These are phyloP conservation scores for Eumerus sabulonum DNA, from an alignment of 2,888 invertebrate genomes.

Conservation along the genomic window DNA sequence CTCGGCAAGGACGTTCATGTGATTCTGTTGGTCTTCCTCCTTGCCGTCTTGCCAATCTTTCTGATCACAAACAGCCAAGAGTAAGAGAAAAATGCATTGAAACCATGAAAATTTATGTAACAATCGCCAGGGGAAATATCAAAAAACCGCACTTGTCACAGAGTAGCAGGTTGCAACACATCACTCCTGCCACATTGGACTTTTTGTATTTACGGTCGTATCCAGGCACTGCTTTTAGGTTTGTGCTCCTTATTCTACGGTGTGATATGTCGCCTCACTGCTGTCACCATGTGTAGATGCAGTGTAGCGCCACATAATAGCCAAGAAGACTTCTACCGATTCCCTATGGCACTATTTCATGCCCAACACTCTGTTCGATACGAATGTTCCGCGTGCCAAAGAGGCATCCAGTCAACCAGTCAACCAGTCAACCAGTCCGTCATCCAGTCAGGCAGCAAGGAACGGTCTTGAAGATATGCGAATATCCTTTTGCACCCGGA, in stretches of 20 bases:
- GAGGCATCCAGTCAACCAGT: conserved; percentile 21
- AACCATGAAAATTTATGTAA: conserved; percentile 64
- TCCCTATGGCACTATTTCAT: conserved; percentile 24
- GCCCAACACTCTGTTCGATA: conserved; percentile 27
- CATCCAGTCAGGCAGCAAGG: background rate
- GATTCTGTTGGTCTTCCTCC: too few species aligned
- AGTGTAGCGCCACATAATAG: conserved; percentile 64
- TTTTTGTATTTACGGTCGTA: conserved; percentile 61
- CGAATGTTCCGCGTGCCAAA: conserved; percentile 33
- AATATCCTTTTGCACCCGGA: conserved; percentile 34
- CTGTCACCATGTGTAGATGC: conserved; percentile 49
- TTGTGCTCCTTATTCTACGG: conserved; percentile 11
- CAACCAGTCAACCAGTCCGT: background rate
- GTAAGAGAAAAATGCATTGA: conserved; percentile 33
- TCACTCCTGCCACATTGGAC: conserved; percentile 65
- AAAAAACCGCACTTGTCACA: conserved; percentile 68
- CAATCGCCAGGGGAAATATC: conserved; percentile 66
- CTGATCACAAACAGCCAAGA: background rate
- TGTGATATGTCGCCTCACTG: conserved; percentile 53
- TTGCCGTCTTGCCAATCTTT: background rate
- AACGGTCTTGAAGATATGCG: conserved; percentile 14
- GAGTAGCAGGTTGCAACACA: conserved; percentile 67
- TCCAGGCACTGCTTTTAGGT: conserved; percentile 16
- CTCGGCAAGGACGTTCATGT: conserved; percentile 60
- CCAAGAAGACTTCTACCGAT: conserved; percentile 26